Evolutionary conservation across 2,888 invertebrate species (phyloP).

Genomic region (Mellilla xanthometata): DNA sequence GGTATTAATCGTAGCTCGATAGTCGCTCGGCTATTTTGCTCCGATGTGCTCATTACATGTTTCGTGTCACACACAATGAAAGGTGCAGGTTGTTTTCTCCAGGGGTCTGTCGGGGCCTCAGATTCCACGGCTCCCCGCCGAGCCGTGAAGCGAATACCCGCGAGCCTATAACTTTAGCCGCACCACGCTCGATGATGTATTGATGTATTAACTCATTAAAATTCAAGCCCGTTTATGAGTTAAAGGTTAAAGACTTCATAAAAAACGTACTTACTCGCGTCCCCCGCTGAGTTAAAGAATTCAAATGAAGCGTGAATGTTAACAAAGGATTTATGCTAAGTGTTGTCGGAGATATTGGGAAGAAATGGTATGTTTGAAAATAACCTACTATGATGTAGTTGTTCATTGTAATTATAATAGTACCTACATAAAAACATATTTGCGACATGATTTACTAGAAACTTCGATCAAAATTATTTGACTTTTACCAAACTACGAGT

Average conservation of each 20-base stretch:
- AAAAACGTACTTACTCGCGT: slow-evolving; percentile 60
- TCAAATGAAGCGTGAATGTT: slow-evolving; percentile 57
- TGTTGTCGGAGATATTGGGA: slow-evolving; percentile 41
- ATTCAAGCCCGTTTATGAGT: slow-evolving; percentile 68
- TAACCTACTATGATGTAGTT: slow-evolving; percentile 7
- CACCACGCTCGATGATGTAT: slow-evolving; percentile 66
- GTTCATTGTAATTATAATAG: background rate
- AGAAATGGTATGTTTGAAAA: slow-evolving; percentile 34
- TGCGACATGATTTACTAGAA: background rate
- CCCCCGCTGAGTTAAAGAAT: slow-evolving; percentile 63
- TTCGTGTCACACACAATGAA: slow-evolving; percentile 52
- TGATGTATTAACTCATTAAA: slow-evolving; percentile 77
- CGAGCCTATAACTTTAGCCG: slow-evolving; percentile 62
- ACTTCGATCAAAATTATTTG: background rate
- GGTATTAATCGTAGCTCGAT: slow-evolving; percentile 42
- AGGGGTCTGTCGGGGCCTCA: slow-evolving; percentile 60
- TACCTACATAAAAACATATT: background rate
- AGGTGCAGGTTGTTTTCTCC: slow-evolving; percentile 56
- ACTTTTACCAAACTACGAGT: background rate
- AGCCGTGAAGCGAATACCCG: slow-evolving; percentile 60
- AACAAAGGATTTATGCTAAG: slow-evolving; percentile 49
- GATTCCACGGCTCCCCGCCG: slow-evolving; percentile 60
- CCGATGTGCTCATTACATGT: slow-evolving; percentile 48
- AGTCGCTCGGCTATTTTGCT: slow-evolving; percentile 45
- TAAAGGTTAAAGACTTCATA: slow-evolving; percentile 75